Base-by-base conservation (phyloP, 2,113 vertebrate genomes). In the Gallinago paraguaiae region DNA sequence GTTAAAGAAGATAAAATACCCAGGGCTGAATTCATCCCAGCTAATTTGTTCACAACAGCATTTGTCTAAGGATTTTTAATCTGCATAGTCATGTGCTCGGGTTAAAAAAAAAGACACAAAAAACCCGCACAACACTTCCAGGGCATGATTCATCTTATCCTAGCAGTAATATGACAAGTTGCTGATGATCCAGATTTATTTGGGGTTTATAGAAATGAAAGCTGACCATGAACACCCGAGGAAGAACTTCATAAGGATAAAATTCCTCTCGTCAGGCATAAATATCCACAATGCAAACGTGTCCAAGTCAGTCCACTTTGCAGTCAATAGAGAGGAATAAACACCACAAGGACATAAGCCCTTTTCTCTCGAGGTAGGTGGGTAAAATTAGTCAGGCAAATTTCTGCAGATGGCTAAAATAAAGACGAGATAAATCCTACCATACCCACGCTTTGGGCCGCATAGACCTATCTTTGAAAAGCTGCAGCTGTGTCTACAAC, bases 121-220 rank as follows among this genome's bases (percentile, higher is more conserved):
- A 59, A n/a, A 3, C 7, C 17, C 8, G 1, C 48, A 41, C 48
- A 70, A 67, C 9, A 37, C 20, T 85, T 85, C 22, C 35, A 48
- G 35, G 39, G 35, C 33, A 72, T 41, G 61, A 80, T 72, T 94
- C 61, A 80, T 74, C 41, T 88, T 79, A 82, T 69, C 19, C 20
- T 46, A 76, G 27, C 33, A 53, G 18, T 53, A 88, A 92, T 37
- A 71, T 43, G 61, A 87, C 48, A 88, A 82, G n/a, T n/a, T 88
- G 74, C 37, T 87, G 74, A 81, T 85, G 70, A 88, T 80, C 61
- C 67, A 82, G 45, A 85, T 85, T 86, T 90, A 82, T 68, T 72
- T 60, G 56, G 63, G 17, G 6, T 69, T 92, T 82, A 72, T 76
- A 80, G 80, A 86, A 85, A 90, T 53, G 45, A 92, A 85, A 88